Percentiles rank a stretch among this genome's conserved stretches.
Evolutionary conservation across 2,113 vertebrate genomes (phyloP).

Genomic region (Lophius piscatorius): DNA sequence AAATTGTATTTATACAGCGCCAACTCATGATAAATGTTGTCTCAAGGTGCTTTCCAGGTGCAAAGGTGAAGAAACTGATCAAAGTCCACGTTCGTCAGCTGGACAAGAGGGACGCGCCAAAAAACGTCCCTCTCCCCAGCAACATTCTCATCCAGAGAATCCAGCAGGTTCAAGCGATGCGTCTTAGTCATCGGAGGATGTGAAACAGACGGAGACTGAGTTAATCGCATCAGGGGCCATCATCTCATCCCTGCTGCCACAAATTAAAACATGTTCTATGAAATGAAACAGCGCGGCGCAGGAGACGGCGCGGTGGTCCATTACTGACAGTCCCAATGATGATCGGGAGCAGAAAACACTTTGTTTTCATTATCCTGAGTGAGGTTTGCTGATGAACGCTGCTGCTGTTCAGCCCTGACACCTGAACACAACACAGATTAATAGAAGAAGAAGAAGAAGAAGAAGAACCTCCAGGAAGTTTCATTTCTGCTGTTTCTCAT

Average conservation of each 20-base stretch:
- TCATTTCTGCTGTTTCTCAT: neutral
- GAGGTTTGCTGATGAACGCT: slow-evolving; percentile 4
- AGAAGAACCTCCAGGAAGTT: neutral
- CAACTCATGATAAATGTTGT: too few species aligned
- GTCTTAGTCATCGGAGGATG: slow-evolving; percentile 2
- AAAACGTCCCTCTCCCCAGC: too few species aligned
- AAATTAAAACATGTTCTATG: slow-evolving; percentile 33
- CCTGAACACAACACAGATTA: slow-evolving; percentile 7
- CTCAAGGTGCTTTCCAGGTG: too few species aligned
- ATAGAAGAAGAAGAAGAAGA: neutral
- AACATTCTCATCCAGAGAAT: neutral
- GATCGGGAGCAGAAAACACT: neutral
- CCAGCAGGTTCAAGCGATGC: slow-evolving; percentile 1
- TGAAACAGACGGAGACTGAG: slow-evolving; percentile 5
- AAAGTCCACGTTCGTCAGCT: too few species aligned
- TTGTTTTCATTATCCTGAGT: slow-evolving; percentile 19
- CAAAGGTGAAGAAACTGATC: too few species aligned
- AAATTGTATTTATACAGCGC: too few species aligned
- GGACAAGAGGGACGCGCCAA: too few species aligned
- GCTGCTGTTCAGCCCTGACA: neutral
- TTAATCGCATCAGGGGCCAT: neutral
- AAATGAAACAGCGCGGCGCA: slow-evolving; percentile 14
- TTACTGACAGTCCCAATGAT: neutral
- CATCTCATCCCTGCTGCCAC: slow-evolving; percentile 3
- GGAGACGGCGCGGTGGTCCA: neutral